Percentiles rank a stretch among this genome's conserved stretches.
These are phyloP conservation scores for Gordius sp. DNA, from an alignment of 2,888 invertebrate species.

Conservation along the genomic window DNA sequence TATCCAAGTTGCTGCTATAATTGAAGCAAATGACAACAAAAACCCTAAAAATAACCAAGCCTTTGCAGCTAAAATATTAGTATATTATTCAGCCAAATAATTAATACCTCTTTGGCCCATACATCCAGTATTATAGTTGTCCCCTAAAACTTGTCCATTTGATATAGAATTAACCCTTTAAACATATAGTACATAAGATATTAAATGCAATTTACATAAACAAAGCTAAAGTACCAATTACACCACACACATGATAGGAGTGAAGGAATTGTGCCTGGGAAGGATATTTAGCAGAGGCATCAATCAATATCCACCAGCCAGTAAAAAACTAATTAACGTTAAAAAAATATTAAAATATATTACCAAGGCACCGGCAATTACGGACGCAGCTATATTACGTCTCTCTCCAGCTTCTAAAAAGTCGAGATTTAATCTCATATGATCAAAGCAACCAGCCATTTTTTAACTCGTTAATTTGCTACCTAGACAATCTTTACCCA, in stretches of 20 bases:
- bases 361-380: slow-evolving; percentile 61
- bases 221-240: slow-evolving; percentile 68
- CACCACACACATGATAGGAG: slow-evolving; percentile 63
- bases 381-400: slow-evolving; percentile 56
- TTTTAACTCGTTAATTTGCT: no score
- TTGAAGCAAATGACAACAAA: slow-evolving; percentile 73
- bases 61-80: slow-evolving; percentile 36
- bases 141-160: slow-evolving; percentile 26
- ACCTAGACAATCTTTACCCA: no score
- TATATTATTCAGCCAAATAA: not conserved
- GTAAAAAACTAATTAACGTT: slow-evolving; percentile 49
- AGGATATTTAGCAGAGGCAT: slow-evolving; percentile 54
- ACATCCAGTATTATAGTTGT: slow-evolving; percentile 54
- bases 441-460: slow-evolving; percentile 13
- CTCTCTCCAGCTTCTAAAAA: slow-evolving; percentile 54
- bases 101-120: slow-evolving; percentile 47
- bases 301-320: slow-evolving; percentile 95
- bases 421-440: slow-evolving; percentile 16
- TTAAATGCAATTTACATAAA: slow-evolving; percentile 43
- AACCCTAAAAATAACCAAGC: slow-evolving; percentile 87
- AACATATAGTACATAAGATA: no score
- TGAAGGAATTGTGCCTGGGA: slow-evolving; percentile 33
- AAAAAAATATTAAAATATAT: no score
- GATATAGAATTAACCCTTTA: slow-evolving; percentile 14
- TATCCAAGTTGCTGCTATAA: slow-evolving; percentile 85